phyloP scores from a whole-genome alignment of 2,797 vertebrate species.

The Melanotaenia maccullochi region DNA sequence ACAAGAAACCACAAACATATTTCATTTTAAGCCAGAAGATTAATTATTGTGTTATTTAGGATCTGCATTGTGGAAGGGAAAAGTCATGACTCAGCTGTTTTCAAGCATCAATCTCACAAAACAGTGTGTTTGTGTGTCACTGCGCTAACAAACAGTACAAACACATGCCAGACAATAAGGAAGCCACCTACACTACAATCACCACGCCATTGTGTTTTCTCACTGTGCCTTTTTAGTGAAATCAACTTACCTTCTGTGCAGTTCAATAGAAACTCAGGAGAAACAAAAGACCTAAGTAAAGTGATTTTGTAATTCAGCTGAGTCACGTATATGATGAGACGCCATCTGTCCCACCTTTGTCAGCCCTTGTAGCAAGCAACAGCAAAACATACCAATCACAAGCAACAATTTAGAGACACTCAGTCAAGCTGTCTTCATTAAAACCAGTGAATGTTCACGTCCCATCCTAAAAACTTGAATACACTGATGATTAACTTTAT shows the following conservation, averaged over 20 bases:
- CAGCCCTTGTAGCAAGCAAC: not conserved
- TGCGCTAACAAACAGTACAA: constrained; percentile 2
- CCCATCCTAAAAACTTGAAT: constrained; percentile 17
- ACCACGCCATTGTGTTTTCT: constrained; percentile 55
- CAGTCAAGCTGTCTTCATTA: constrained; percentile 37
- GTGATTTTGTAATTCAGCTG: constrained; percentile 61
- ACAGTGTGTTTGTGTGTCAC: not conserved
- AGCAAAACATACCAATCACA: constrained; percentile 14
- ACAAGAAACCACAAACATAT: constrained; percentile 40
- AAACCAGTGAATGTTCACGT: constrained; percentile 15
- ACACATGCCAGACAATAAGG: constrained; percentile 37
- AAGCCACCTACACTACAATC: constrained; percentile 58
- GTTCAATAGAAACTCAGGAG: constrained; percentile 50
- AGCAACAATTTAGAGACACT: constrained; percentile 35
- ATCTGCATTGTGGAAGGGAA: constrained; percentile 5
- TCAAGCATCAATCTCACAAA: constrained; percentile 16
- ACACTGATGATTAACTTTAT: constrained; percentile 38
- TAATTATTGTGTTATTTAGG: constrained; percentile 40
- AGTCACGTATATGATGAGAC: constrained; percentile 34
- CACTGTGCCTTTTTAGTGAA: constrained; percentile 47
- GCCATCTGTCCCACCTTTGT: constrained; percentile 70
- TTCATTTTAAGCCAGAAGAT: constrained; percentile 41
- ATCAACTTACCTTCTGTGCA: constrained; percentile 66
- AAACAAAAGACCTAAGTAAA: constrained; percentile 62
- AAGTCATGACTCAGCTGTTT: not conserved